Evolutionary conservation across 1,140 invertebrate species (phyloP).

Genomic region (Drosophila tropicalis): DNA sequence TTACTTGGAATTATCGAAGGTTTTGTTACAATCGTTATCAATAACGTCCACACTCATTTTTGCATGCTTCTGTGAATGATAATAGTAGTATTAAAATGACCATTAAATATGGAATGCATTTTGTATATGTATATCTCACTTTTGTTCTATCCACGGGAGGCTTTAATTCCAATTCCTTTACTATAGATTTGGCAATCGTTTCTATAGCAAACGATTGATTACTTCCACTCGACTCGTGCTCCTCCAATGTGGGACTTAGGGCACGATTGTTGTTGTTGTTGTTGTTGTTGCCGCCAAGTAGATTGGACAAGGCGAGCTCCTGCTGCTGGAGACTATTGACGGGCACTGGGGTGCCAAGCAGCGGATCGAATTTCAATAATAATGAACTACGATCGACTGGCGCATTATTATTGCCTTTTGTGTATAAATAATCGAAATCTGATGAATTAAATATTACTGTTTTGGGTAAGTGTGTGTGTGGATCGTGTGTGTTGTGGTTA

Average conservation of each 20-base stretch:
- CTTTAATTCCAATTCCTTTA: constrained; percentile 51
- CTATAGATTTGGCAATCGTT: constrained; percentile 54
- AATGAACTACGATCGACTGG: constrained; percentile 75
- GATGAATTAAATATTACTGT: constrained; percentile 80
- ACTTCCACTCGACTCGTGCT: constrained; percentile 71
- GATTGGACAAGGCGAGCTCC: constrained; percentile 42
- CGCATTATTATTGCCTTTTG: constrained; percentile 76
- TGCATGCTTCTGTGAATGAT: constrained; percentile 69
- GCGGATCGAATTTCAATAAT: constrained; percentile 80
- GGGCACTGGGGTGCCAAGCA: constrained; percentile 74
- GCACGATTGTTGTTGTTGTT: constrained; percentile 45
- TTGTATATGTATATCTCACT: constrained; percentile 41
- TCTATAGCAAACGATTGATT: constrained; percentile 63
- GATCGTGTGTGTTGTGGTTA: neutral
- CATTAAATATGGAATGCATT: neutral
- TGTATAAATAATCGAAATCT: constrained; percentile 82
- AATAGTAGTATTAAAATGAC: neutral
- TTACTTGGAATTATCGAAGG: constrained; percentile 79
- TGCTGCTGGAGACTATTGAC: constrained; percentile 59
- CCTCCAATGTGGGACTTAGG: constrained; percentile 76
- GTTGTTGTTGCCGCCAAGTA: constrained; percentile 35
- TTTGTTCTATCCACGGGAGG: constrained; percentile 70
- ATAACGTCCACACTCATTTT: constrained; percentile 83
- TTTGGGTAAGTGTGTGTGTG: constrained; percentile 23
- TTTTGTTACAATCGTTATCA: constrained; percentile 81